A percentile compares a stretch with the other conserved stretches of the same genome.
phyloP scores from a whole-genome alignment of 1,140 invertebrate genomes.

The Conus ventricosus region DNA sequence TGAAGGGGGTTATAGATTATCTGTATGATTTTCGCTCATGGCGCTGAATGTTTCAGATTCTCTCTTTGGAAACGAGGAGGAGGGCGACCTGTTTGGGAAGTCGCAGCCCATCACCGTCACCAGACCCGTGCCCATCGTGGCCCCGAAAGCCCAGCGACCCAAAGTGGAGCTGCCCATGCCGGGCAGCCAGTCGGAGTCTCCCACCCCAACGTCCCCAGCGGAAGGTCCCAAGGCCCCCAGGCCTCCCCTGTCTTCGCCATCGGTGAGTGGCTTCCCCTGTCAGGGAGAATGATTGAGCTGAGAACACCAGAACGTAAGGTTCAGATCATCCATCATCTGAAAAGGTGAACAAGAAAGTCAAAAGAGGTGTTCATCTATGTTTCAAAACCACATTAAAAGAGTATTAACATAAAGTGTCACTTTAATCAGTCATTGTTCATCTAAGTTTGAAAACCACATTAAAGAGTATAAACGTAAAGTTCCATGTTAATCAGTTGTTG shows the following conservation, averaged over 20 bases:
- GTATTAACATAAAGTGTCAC: too few species aligned
- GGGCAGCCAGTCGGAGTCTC: neutral
- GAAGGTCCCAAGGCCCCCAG: slow-evolving; percentile 12
- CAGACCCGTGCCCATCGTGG: slow-evolving; percentile 24
- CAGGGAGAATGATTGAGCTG: neutral
- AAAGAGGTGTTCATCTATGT: too few species aligned
- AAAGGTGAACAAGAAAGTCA: too few species aligned
- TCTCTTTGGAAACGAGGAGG: slow-evolving; percentile 43
- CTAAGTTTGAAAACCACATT: too few species aligned
- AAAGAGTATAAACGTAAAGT: too few species aligned
- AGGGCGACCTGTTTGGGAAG: slow-evolving; percentile 24
- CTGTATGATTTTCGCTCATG: too few species aligned
- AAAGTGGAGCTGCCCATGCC: slow-evolving; percentile 20
- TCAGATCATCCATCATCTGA: too few species aligned
- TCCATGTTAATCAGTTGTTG: too few species aligned
- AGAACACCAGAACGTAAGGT: too few species aligned
- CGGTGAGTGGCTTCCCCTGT: neutral
- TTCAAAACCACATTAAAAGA: too few species aligned
- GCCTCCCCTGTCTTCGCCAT: slow-evolving; percentile 27
- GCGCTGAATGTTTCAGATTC: slow-evolving; percentile 16
- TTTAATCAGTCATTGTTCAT: too few species aligned
- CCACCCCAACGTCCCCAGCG: neutral
- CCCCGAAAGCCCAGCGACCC: slow-evolving; percentile 23
- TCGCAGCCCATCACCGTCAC: slow-evolving; percentile 11
- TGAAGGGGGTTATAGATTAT: too few species aligned